Conservation (phyloP, 2,888 invertebrate species). For the Dysmachus trigonus region DNA sequence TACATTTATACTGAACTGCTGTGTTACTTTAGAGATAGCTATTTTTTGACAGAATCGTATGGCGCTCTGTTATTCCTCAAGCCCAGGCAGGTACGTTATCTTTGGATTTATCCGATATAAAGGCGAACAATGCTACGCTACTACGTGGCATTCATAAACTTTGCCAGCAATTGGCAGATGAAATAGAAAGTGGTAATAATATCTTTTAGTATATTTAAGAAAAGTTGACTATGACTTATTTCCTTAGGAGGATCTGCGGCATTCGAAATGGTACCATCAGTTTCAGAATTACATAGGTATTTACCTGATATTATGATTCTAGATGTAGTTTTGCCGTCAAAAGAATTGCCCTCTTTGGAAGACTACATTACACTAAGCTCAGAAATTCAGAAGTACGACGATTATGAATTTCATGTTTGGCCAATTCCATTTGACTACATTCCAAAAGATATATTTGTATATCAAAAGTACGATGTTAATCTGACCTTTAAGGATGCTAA, state of each 20-base stretch:
- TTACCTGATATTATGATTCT: neutral
- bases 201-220: neutral
- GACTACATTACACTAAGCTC: neutral
- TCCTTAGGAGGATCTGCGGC: neutral
- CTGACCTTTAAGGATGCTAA: neutral
- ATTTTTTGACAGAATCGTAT: slow-evolving; percentile 8
- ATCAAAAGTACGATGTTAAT: slow-evolving; percentile 18
- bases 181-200: neutral
- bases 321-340: neutral
- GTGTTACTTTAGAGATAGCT: neutral
- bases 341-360: neutral
- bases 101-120: neutral
- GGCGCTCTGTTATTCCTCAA: neutral
- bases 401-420: neutral
- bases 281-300: neutral
- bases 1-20: neutral
- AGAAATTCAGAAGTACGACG: neutral
- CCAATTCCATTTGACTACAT: neutral
- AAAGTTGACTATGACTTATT: neutral
- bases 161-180: neutral
- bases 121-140: neutral
- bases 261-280: neutral
- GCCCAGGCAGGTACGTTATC: neutral
- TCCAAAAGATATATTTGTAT: neutral
- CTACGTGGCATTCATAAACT: neutral